These are phyloP conservation scores for Paradisaea rubra DNA, from an alignment of 2,113 vertebrate species.

Conservation along the genomic window DNA sequence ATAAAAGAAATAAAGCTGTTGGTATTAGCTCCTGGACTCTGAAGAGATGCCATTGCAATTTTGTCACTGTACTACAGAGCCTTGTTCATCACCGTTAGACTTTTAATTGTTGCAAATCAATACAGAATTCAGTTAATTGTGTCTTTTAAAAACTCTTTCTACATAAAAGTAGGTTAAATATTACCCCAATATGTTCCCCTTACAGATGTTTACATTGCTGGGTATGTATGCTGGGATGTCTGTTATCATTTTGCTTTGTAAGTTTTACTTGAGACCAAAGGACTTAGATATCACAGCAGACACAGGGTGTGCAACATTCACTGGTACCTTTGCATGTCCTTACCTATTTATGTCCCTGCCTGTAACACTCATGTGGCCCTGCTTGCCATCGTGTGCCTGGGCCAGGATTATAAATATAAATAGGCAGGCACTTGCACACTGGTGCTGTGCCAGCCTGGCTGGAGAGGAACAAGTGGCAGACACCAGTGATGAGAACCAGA, in stretches of 20 bases:
- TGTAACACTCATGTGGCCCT: not conserved
- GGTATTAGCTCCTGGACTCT: not conserved
- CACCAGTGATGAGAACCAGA: not conserved
- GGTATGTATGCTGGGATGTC: not conserved
- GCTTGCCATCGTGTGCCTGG: not conserved
- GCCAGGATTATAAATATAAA: not conserved
- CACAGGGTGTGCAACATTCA: not conserved
- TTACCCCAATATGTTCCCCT: not conserved
- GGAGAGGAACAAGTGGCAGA: not conserved
- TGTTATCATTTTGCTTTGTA: not conserved
- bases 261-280: not conserved
- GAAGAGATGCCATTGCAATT: not conserved
- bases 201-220: not conserved
- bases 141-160: not conserved
- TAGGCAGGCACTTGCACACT: not conserved
- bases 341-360: not conserved
- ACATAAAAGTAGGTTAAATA: not conserved
- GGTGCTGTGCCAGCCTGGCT: not conserved
- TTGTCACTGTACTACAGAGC: not conserved
- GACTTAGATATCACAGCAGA: not conserved
- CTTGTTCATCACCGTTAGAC: not conserved
- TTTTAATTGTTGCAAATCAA: not conserved
- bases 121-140: not conserved
- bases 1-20: not conserved
- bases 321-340: not conserved